These are phyloP conservation scores for Nyctibius grandis DNA, from an alignment of 2,797 vertebrate genomes.

Conservation along the genomic window DNA sequence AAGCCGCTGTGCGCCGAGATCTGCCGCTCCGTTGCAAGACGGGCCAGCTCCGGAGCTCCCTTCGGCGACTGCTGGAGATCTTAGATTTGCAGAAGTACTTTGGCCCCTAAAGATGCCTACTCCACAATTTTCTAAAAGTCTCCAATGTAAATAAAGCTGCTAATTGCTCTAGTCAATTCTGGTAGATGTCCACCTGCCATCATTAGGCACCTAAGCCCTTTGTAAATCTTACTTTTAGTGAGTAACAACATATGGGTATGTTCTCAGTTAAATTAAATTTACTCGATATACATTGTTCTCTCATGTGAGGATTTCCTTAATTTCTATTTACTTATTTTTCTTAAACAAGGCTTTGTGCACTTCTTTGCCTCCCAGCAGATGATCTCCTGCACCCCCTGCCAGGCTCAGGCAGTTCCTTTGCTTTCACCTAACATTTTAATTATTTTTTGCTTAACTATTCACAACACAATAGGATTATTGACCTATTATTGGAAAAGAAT, in stretches of 20 bases:
- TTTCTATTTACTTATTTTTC: background rate
- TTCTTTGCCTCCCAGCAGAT: background rate
- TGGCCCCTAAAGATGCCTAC: background rate
- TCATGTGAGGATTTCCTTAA: background rate
- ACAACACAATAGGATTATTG: background rate
- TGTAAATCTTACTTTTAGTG: background rate
- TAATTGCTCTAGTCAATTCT: background rate
- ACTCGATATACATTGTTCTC: background rate
- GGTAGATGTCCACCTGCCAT: background rate
- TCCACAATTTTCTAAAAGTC: background rate
- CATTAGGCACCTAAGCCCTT: background rate
- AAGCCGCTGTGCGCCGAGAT: too few species aligned
- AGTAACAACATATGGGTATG: rapidly evolving
- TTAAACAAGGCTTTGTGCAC: background rate
- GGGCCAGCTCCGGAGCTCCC: too few species aligned
- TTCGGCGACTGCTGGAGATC: background rate
- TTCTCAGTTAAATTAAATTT: background rate
- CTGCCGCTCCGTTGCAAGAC: too few species aligned
- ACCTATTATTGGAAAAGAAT: background rate
- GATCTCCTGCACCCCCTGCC: background rate
- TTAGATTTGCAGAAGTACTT: background rate
- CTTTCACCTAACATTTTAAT: background rate
- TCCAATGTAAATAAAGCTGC: background rate
- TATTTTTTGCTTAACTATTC: background rate
- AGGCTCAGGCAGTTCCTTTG: background rate